Conservation (phyloP, 2,113 vertebrate genomes). For the Cepphus grylle region DNA sequence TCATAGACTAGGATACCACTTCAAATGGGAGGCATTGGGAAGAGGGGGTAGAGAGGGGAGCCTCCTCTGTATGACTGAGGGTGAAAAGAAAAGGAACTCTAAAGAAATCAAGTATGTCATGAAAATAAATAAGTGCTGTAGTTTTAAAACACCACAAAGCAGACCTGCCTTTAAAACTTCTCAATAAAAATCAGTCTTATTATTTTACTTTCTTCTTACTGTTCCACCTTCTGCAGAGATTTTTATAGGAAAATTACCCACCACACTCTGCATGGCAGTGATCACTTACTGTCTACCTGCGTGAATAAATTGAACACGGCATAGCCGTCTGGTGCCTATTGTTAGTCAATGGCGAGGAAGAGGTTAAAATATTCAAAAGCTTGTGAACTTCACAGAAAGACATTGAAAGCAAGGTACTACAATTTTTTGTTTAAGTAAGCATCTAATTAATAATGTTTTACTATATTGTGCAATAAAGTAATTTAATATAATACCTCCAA, state of each 20-base stretch:
- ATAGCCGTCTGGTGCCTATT: not conserved
- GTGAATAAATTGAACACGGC: not conserved
- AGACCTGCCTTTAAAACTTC: not conserved
- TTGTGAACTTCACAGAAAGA: not conserved
- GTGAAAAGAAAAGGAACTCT: not conserved
- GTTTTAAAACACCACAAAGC: not conserved
- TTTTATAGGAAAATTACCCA: not conserved
- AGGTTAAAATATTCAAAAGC: not conserved
- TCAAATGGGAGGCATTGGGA: not conserved
- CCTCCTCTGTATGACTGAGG: rapidly evolving
- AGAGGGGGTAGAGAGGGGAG: rapidly evolving
- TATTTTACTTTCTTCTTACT: not conserved
- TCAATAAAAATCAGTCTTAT: not conserved
- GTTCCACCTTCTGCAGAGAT: not conserved
- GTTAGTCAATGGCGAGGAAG: not conserved
- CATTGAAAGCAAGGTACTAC: not conserved
- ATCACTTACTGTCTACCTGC: not conserved
- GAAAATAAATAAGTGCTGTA: not conserved
- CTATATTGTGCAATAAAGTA: not conserved
- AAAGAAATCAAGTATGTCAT: not conserved
- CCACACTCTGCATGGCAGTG: not conserved
- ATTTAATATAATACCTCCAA: not conserved
- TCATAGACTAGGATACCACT: not conserved
- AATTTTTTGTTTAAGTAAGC: not conserved
- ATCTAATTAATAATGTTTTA: not conserved